These are phyloP conservation scores for Enteromius viviparus DNA, from an alignment of 2,797 vertebrate genomes.

Conservation along the genomic window DNA sequence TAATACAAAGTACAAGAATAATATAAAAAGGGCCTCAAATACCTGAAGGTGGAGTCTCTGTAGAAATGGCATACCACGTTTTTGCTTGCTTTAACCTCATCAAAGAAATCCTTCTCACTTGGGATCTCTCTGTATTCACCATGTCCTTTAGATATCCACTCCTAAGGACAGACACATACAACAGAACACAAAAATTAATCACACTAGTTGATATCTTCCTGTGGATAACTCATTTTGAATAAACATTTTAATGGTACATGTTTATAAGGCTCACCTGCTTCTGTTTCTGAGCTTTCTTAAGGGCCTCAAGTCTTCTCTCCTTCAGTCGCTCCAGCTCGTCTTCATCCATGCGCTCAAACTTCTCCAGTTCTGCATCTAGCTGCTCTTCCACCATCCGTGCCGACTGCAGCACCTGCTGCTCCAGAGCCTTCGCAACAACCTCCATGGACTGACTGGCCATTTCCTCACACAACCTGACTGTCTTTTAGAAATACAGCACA, in stretches of 20 bases:
- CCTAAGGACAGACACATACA: conserved; percentile 75
- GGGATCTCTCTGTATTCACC: conserved; percentile 94
- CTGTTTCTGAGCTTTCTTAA: conserved; percentile 96
- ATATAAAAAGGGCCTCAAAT: conserved; percentile 20
- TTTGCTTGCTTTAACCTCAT: conserved; percentile 95
- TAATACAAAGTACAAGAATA: neutral
- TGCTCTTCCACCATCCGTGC: conserved; percentile 88
- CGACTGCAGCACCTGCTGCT: conserved; percentile 87
- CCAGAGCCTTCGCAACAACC: conserved; percentile 86
- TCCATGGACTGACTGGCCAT: conserved; percentile 85
- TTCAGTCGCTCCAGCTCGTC: conserved; percentile 92
- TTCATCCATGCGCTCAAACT: conserved; percentile 90
- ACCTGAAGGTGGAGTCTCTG: conserved; percentile 93
- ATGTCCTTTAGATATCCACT: conserved; percentile 96
- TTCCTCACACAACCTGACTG: conserved; percentile 40
- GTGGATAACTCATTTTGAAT: neutral
- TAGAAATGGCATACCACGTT: conserved; percentile 99
- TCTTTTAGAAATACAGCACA: neutral
- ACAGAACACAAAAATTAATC: neutral
- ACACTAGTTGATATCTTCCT: neutral
- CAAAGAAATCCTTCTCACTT: conserved; percentile 95
- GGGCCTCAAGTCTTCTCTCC: conserved; percentile 88
- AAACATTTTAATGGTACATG: neutral
- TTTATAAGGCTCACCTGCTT: conserved; percentile 84
- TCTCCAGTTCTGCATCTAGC: conserved; percentile 88